These are phyloP conservation scores for Python bivittatus DNA, from an alignment of 2,113 vertebrate species.

Conservation along the genomic window DNA sequence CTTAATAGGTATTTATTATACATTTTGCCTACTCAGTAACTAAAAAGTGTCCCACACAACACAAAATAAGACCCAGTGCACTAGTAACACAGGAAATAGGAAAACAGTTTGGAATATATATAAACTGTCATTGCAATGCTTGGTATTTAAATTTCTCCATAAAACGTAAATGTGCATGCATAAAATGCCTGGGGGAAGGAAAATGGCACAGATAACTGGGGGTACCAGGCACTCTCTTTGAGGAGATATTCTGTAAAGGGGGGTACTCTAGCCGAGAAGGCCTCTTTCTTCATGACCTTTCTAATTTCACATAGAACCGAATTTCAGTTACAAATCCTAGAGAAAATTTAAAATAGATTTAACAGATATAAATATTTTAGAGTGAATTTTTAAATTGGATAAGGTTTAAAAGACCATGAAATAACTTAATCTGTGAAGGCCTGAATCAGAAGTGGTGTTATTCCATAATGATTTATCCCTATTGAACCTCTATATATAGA, in stretches of 20 bases:
- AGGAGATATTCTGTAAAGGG: background rate
- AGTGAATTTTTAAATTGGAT: background rate
- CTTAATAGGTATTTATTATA: background rate
- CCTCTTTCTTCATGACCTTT: background rate
- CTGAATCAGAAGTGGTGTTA: background rate
- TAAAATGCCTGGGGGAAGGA: background rate
- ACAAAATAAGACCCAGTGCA: background rate
- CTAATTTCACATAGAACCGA: no score
- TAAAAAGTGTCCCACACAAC: background rate
- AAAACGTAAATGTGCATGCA: background rate
- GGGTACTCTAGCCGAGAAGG: background rate
- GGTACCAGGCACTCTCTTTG: background rate
- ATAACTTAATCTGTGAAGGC: background rate
- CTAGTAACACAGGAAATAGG: background rate
- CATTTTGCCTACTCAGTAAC: background rate
- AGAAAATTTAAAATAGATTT: background rate
- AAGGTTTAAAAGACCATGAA: background rate
- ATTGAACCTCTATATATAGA: background rate
- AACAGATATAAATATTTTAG: background rate
- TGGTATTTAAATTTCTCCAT: background rate
- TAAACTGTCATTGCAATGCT: no score
- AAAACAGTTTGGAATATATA: background rate
- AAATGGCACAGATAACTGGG: background rate
- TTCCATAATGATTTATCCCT: background rate
- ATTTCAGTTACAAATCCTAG: background rate